Evolutionary conservation across 2,113 vertebrate genomes (phyloP).

Genomic region (Tyto alba): DNA sequence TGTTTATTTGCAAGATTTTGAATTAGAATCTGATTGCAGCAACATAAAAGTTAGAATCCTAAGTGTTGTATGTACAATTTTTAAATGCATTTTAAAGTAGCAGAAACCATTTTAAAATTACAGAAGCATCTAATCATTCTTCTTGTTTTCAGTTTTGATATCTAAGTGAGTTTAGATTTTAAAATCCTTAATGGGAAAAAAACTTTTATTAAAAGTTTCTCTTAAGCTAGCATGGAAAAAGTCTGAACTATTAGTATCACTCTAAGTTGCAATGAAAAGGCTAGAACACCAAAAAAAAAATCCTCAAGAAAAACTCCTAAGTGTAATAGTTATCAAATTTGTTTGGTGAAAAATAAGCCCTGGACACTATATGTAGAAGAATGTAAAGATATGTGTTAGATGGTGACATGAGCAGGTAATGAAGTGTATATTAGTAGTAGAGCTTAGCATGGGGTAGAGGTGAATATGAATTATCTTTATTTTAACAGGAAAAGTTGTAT

Average conservation of each 20-base stretch:
- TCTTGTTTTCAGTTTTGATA: slow-evolving; percentile 35
- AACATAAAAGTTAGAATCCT: neutral
- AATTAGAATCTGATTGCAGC: slow-evolving; percentile 28
- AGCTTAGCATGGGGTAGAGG: slow-evolving; percentile 75
- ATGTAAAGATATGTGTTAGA: slow-evolving; percentile 76
- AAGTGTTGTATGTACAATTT: neutral
- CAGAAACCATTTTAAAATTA: slow-evolving; percentile 18
- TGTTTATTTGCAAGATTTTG: slow-evolving; percentile 17
- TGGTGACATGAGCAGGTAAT: slow-evolving; percentile 77
- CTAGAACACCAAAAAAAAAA: slow-evolving; percentile 19
- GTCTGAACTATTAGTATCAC: neutral
- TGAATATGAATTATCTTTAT: slow-evolving; percentile 67
- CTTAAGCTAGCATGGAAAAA: neutral
- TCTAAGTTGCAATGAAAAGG: slow-evolving; percentile 30
- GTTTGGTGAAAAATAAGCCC: slow-evolving; percentile 58
- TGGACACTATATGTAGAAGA: slow-evolving; percentile 52
- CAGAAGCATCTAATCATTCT: neutral
- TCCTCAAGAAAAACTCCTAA: neutral
- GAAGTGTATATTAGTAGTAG: slow-evolving; percentile 74
- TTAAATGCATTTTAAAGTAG: slow-evolving; percentile 44
- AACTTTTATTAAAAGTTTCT: neutral
- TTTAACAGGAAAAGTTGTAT: slow-evolving; percentile 71
- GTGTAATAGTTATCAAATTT: neutral
- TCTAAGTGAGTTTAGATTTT: slow-evolving; percentile 17
- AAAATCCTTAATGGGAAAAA: neutral